These are phyloP conservation scores for Xenopus borealis DNA, from an alignment of 2,113 vertebrate genomes.

Conservation along the genomic window DNA sequence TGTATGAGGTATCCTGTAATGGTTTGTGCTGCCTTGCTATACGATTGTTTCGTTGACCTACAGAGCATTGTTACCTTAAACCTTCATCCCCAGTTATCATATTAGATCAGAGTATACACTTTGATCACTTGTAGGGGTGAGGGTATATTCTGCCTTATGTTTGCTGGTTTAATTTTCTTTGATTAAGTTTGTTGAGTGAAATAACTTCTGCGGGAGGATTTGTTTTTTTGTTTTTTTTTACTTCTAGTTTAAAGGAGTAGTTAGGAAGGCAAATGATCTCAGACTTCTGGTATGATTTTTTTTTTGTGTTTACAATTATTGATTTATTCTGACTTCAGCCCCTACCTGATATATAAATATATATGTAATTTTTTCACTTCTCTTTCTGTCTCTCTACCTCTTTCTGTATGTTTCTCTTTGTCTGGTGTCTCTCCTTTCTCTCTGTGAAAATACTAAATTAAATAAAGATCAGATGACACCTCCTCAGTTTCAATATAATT, in stretches of 20 bases:
- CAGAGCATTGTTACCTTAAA: slow-evolving; percentile 22
- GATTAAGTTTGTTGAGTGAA: slow-evolving; percentile 14
- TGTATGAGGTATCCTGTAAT: background rate
- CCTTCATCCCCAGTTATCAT: background rate
- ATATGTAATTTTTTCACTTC: slow-evolving; percentile 37
- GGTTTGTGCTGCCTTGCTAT: background rate
- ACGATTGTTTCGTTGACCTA: background rate
- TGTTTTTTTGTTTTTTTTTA: background rate
- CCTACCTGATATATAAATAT: slow-evolving; percentile 14
- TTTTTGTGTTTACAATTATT: slow-evolving; percentile 26
- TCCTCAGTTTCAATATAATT: slow-evolving; percentile 1
- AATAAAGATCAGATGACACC: slow-evolving; percentile 33
- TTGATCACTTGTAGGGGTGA: slow-evolving; percentile 27
- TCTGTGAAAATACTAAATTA: slow-evolving; percentile 44
- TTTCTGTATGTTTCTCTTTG: slow-evolving; percentile 15
- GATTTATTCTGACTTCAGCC: slow-evolving; percentile 20
- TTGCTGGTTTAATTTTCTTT: slow-evolving; percentile 16
- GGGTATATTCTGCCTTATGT: slow-evolving; percentile 39
- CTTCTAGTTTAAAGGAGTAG: background rate
- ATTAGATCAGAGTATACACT: slow-evolving; percentile 15
- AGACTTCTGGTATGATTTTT: slow-evolving; percentile 28
- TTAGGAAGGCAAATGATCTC: background rate
- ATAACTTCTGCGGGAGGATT: background rate
- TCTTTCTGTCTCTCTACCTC: slow-evolving; percentile 31
- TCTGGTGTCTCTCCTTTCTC: background rate